Evolutionary conservation across 2,113 vertebrate species (phyloP).

Genomic region (Tachuris rubrigastra): DNA sequence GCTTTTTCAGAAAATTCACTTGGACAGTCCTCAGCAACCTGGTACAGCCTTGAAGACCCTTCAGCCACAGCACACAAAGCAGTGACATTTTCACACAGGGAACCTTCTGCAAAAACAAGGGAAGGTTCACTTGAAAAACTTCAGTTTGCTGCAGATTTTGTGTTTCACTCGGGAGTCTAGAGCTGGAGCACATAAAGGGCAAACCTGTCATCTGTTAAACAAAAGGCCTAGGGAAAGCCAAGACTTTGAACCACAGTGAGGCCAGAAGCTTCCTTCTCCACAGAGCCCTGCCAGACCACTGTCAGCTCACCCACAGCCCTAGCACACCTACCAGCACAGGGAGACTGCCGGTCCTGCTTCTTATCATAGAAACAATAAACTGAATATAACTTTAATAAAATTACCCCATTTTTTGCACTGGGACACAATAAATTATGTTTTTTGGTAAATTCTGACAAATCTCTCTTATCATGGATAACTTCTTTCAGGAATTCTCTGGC

Average conservation of each 20-base stretch:
- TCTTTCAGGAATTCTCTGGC: background rate
- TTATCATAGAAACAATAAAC: rapidly evolving
- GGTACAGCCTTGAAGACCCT: background rate
- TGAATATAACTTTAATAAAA: background rate
- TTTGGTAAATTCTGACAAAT: background rate
- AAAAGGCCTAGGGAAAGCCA: background rate
- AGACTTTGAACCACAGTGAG: background rate
- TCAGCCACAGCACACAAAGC: background rate
- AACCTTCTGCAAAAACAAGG: background rate
- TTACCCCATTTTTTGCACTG: background rate
- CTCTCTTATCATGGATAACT: background rate
- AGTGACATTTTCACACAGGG: background rate
- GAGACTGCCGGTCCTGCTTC: background rate
- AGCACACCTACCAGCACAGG: background rate
- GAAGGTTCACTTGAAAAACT: background rate
- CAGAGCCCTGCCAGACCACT: background rate
- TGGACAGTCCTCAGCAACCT: background rate
- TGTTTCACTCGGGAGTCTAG: background rate
- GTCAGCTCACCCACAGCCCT: background rate
- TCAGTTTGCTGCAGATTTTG: background rate
- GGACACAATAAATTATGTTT: background rate
- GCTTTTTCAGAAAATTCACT: background rate
- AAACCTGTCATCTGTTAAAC: background rate
- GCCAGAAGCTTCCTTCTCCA: background rate
- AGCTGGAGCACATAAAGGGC: background rate